Percentiles rank a stretch among this genome's conserved stretches.
Evolutionary conservation across 2,797 vertebrate genomes (phyloP).

Genomic region (Coccyzus lansbergi): DNA sequence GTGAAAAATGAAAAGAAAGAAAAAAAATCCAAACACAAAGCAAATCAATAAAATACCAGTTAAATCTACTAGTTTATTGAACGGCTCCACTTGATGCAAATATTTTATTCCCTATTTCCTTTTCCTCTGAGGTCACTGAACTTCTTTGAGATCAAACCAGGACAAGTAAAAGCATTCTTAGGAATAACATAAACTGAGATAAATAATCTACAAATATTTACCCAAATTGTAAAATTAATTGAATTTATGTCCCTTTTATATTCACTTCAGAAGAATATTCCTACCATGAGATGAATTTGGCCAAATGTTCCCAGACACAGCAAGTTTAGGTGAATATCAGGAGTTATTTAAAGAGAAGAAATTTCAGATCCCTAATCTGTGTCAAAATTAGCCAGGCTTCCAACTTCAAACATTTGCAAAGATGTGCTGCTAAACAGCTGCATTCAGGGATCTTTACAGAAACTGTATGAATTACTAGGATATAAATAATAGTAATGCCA

Average conservation of each 20-base stretch:
- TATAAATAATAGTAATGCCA: not conserved
- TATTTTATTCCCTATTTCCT: not conserved
- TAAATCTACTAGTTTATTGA: not conserved
- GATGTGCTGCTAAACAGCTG: not conserved
- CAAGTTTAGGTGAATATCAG: not conserved
- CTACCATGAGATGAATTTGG: not conserved
- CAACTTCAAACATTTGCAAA: not conserved
- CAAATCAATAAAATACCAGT: not conserved
- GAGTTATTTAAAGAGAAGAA: not conserved
- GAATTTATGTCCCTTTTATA: not conserved
- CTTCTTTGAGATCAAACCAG: not conserved
- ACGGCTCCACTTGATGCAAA: not conserved
- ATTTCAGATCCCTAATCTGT: not conserved
- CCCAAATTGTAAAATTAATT: not conserved
- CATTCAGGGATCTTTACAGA: not conserved
- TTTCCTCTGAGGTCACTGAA: not conserved
- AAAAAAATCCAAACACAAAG: not conserved
- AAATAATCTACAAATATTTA: not conserved
- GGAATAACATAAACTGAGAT: not conserved
- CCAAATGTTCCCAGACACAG: not conserved
- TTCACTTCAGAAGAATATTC: not conserved
- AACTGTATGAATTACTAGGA: not conserved
- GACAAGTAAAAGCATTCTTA: not conserved
- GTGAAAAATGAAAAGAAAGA: not conserved
- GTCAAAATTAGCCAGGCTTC: not conserved